Evolutionary conservation across 2,888 invertebrate species (phyloP), one percentile per base, ranked within the genome.

Genomic region (Gordius sp.): DNA sequence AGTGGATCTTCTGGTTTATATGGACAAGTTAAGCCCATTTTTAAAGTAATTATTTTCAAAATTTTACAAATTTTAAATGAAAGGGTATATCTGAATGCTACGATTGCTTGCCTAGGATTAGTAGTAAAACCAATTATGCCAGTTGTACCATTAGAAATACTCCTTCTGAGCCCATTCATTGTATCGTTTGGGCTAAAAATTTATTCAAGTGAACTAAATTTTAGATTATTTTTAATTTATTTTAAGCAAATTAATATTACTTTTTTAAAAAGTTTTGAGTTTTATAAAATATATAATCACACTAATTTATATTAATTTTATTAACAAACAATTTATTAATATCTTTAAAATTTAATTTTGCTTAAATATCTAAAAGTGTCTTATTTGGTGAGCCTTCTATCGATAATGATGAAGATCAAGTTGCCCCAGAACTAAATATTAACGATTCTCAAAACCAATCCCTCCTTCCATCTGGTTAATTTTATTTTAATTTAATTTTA

Each of bases 121-220:
- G 80, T 20, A 84, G 85, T 66, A 89, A 86, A 68, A 79, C 82
- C 2, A 8, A 47, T 4, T 99, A 79, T 71, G 93, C 97, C 0
- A 89, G 91, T 0, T 99, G 97, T 68, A 99, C 97, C 1, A 99
- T 99, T 63, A 76, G 97, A 41, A 99, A 99, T 68, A 99, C 97
- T 0, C 97, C 97, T 0, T 91, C 89, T 0, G 93, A 97, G 68
- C 86, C 86, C 0, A 89, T 97, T 63, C 97, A 99, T 71, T 99
- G 97, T 68, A 87, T 97, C 62, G 91, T 97, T 23, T 99, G 97
- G 97, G 83, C 89, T 0, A 99, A 99, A 69, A 89, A 91, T 74
- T 76, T 97, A 8, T 99, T 93, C 72, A 91, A 91, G 81, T 83
- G 70, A 74, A 76, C 71, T 25, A 56, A 56, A 54, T 2, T 20